phyloP scores from a whole-genome alignment of 2,888 invertebrate genomes.

The Latrodectus elegans region DNA sequence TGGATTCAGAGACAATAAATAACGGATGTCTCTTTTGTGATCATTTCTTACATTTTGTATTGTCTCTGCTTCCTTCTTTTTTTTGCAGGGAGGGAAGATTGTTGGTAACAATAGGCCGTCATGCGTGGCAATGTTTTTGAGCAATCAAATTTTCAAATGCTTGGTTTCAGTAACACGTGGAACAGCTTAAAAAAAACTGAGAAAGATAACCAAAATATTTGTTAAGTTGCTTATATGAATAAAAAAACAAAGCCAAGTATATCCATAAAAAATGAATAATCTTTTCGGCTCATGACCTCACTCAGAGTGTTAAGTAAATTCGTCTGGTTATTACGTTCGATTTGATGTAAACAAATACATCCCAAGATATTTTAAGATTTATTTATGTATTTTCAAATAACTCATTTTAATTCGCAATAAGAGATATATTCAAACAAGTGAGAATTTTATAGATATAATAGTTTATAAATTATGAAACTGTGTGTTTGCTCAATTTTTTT shows the following conservation, averaged over 20 bases:
- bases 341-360: too few species aligned
- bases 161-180: not conserved
- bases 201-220: too few species aligned
- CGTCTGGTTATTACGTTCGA: not conserved
- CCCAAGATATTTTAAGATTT: too few species aligned
- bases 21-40: conserved; percentile 48
- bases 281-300: not conserved
- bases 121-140: not conserved
- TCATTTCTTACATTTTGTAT: conserved; percentile 20
- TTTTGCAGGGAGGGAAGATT: not conserved
- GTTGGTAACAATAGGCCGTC: not conserved
- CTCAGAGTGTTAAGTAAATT: not conserved
- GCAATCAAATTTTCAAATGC: not conserved
- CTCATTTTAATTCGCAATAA: not conserved
- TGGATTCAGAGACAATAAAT: conserved; percentile 31
- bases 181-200: not conserved
- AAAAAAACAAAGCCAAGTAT: not conserved
- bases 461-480: not conserved
- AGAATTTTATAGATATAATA: too few species aligned
- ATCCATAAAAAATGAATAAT: not conserved
- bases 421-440: not conserved
- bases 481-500: too few species aligned
- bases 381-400: too few species aligned
- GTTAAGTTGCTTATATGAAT: not conserved
- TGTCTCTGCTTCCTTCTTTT: not conserved